Base-by-base conservation (phyloP, 2,113 vertebrate species). In the Rynchops niger region DNA sequence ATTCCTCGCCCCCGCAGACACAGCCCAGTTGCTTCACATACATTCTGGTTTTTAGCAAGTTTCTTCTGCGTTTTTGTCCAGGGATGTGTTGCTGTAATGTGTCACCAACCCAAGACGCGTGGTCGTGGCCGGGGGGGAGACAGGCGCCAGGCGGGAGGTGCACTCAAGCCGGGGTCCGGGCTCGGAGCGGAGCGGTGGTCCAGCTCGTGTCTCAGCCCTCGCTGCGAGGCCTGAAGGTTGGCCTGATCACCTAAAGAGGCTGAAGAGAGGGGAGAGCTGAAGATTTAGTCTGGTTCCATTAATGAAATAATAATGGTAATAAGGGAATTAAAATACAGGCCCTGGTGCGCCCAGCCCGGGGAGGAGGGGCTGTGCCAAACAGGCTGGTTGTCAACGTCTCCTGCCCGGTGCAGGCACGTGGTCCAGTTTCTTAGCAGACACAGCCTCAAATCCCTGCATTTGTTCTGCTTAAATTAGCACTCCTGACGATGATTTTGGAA, bases 1-100 rank as follows among this genome's bases (percentile, higher is more conserved):
- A 0, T 52, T 49, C 42, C 62, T 47, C 1, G 1, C 19, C 42
- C 53, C 22, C 1, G 0, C 14, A 13, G 40, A 17, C 12, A 15
- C n/a, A 49, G 34, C 9, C 63, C 15, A 8, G 8, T 18, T 5
- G 5, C 70, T 73, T 56, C 4, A 1, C 12, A 3, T 14, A 4
- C 4, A 1, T 26, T 58, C 27, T 63, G 73, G 23, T 9, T 4
- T 78, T 88, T 62, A 38, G 34, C 38, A 15, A 16, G 23, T 53
- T 81, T 63, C 53, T 63, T 53, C 16, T 16, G 47, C 14, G 0
- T 38, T 62, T 72, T n/a, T 82, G 13, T 30, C 34, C 21, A 13
- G 49, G 45, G 18, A 10, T 2, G 7, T 27, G 25, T 40, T 70
- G 61, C 63, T 63, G 63, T 49, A 25, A 21, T 11, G 47, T 72